A percentile compares a stretch with the other conserved stretches of the same genome.
phyloP scores from a whole-genome alignment of 2,888 invertebrate species.

The Orthonychiurus folsomi region DNA sequence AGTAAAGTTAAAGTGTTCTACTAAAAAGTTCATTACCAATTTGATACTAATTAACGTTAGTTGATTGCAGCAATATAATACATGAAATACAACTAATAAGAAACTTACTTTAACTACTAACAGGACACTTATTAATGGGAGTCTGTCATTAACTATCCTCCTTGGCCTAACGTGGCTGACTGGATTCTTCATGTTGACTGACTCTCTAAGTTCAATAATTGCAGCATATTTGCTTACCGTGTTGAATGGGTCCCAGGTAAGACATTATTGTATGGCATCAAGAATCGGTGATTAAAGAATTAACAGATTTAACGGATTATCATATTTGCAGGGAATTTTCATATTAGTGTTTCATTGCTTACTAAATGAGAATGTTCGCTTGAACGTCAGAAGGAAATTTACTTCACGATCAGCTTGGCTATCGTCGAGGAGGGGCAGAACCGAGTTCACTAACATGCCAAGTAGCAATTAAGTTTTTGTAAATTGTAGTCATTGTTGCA shows the following conservation, averaged over 20 bases:
- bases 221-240: conserved; percentile 20
- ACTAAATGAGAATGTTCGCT: conserved; percentile 34
- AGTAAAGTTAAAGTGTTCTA: too few species aligned
- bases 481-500: too few species aligned
- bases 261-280: too few species aligned
- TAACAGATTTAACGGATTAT: background rate
- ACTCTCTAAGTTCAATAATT: conserved; percentile 7
- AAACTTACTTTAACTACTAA: too few species aligned
- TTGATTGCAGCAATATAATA: too few species aligned
- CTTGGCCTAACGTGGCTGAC: conserved; percentile 24
- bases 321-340: conserved; percentile 33
- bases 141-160: conserved; percentile 19
- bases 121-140: too few species aligned
- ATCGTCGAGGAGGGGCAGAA: conserved; percentile 12
- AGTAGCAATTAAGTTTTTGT: too few species aligned
- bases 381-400: conserved; percentile 19
- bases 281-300: too few species aligned
- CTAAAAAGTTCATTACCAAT: too few species aligned
- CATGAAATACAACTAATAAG: too few species aligned
- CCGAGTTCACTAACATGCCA: too few species aligned
- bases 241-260: conserved; percentile 28
- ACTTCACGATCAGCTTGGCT: conserved; percentile 31
- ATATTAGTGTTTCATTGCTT: conserved; percentile 36
- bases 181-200: conserved; percentile 17
- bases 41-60: too few species aligned